Evolutionary conservation across 1,140 invertebrate species (phyloP).

Genomic region (Sinonovacula constricta): DNA sequence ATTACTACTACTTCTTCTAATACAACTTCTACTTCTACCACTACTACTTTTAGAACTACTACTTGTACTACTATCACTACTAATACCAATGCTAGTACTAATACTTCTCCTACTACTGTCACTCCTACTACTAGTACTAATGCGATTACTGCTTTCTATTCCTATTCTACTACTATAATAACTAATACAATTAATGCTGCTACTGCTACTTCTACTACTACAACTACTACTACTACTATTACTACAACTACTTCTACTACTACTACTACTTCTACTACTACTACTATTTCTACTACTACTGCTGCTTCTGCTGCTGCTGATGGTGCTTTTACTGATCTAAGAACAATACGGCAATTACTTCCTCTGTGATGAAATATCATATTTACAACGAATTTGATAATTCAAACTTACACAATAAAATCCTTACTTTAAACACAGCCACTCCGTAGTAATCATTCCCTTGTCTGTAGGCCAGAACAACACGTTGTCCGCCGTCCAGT

Average conservation of each 20-base stretch:
- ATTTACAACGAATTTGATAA: too few relatives aligned
- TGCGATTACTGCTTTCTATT: conserved; percentile 9
- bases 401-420: too few relatives aligned
- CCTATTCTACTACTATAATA: conserved; percentile 9
- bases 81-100: conserved; percentile 10
- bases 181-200: conserved; percentile 7
- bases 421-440: conserved; percentile 25
- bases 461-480: conserved; percentile 7
- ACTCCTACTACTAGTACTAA: conserved; percentile 7
- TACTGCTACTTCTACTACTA: conserved; percentile 16
- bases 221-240: conserved; percentile 7
- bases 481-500: conserved; percentile 16
- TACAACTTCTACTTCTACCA: too few relatives aligned
- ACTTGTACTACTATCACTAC: conserved; percentile 4
- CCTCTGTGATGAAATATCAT: too few relatives aligned
- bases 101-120: conserved; percentile 6
- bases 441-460: conserved; percentile 18
- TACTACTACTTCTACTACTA: conserved; percentile 18
- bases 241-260: conserved; percentile 16
- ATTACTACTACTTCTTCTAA: conserved; percentile 7
- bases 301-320: too few relatives aligned
- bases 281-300: too few relatives aligned
- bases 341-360: too few relatives aligned
- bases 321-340: too few relatives aligned
- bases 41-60: conserved; percentile 6